phyloP scores from a whole-genome alignment of 2,113 vertebrate species.

The Chamaetylas fuelleborni region DNA sequence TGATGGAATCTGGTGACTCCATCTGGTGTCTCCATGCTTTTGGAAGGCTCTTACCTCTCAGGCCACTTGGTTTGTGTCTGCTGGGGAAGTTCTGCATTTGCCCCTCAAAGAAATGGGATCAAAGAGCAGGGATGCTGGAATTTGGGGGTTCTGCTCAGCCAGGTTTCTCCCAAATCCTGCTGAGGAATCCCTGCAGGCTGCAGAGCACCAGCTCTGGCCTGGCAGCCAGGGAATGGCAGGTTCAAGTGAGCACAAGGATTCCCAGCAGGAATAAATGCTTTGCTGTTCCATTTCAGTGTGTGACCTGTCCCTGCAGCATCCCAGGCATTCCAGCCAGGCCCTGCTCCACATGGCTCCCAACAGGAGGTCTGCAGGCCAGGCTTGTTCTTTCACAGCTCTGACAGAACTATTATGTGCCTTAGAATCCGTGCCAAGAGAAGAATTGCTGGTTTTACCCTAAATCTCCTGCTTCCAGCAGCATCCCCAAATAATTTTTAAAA shows the following conservation, averaged over 20 bases:
- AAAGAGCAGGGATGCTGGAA: not conserved
- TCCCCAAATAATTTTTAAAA: not conserved
- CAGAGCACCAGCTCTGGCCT: not conserved
- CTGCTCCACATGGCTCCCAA: not conserved
- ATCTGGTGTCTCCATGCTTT: not conserved
- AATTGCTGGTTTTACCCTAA: not conserved
- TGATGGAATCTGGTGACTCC: rapidly evolving
- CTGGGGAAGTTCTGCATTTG: not conserved
- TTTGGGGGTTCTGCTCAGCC: too few relatives aligned
- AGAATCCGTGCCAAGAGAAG: not conserved
- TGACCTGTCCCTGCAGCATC: not conserved
- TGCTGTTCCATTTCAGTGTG: not conserved
- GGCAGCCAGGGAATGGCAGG: not conserved
- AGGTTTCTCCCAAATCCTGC: not conserved
- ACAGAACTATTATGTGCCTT: not conserved
- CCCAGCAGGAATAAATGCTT: not conserved
- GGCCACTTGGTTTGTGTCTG: not conserved
- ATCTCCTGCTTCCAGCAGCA: not conserved
- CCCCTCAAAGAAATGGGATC: not conserved
- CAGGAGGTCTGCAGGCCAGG: not conserved
- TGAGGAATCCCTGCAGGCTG: not conserved
- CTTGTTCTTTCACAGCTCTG: not conserved
- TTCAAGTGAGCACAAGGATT: not conserved
- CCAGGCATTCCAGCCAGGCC: rapidly evolving
- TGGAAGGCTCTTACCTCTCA: not conserved